Evolutionary conservation across 2,888 invertebrate genomes (phyloP), one percentile per base, ranked within the genome.

Genomic region (Isotomurus palustris): DNA sequence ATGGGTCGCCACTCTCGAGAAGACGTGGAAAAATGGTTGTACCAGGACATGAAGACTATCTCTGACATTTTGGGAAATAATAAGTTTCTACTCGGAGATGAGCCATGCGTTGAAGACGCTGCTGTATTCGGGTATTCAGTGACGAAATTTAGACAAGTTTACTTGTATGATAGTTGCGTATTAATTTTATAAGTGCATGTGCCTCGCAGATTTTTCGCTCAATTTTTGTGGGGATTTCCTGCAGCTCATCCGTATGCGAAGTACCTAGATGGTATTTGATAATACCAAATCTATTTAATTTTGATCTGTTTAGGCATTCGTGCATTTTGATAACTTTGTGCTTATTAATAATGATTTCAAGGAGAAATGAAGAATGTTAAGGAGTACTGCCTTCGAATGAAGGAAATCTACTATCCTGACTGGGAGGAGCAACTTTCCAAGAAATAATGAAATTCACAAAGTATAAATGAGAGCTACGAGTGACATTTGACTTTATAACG

Each of bases 71-170:
- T 47, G 5, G 47, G 47, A 10, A 24, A 24, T 3, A 47, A 47
- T 25, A 47, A 47, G n/a, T 47, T 47, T 28, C 47, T 47, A 12
- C 28, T 47, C 14, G 47, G 47, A 14, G 47, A 47, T 17, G 27
- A 47, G 17, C 47, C 47, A n/a, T 47, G 47, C 28, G n/a, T 25
- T 5, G 27, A 47, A 47, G 47, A 47, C n/a, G 27, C 28, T 28
- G 8, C 47, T 27, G 8, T 28, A 3, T 47, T 47, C 28, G 47
- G 47, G 43, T 43, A 43, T n/a, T n/a, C n/a, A n/a, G n/a, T n/a
- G n/a, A n/a, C n/a, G n/a, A n/a, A n/a, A n/a, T n/a, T n/a, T n/a
- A n/a, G n/a, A n/a, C n/a, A n/a, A n/a, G n/a, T n/a, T n/a, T n/a
- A n/a, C n/a, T n/a, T n/a, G n/a, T n/a, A n/a, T n/a, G n/a, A n/a